Evolutionary conservation across 2,888 invertebrate genomes (phyloP).

Genomic region (Stenodera caucasica): DNA sequence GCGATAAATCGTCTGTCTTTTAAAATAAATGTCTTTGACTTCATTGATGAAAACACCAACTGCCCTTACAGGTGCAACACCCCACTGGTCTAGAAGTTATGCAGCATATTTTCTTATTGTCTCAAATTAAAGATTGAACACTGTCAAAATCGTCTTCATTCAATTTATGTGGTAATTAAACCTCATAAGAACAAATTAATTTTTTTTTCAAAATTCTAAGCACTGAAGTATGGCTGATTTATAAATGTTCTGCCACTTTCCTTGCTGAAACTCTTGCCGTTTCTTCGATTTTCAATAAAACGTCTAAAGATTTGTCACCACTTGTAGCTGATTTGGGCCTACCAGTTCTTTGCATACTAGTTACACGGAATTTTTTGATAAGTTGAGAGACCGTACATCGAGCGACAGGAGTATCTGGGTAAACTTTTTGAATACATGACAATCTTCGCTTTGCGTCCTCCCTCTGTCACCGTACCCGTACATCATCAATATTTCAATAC

Average conservation of each 20-base stretch:
- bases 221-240: conserved; percentile 9
- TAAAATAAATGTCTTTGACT: too few relatives aligned
- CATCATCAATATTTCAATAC: too few relatives aligned
- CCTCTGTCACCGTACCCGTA: conserved; percentile 6
- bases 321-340: conserved; percentile 1
- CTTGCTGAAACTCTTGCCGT: neutral
- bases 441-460: conserved; percentile 6
- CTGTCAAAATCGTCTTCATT: conserved; percentile 10
- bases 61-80: too few relatives aligned
- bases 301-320: conserved; percentile 8
- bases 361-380: conserved; percentile 9
- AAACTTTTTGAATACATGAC: conserved; percentile 8
- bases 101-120: too few relatives aligned
- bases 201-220: conserved; percentile 6
- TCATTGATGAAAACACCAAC: too few relatives aligned
- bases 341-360: neutral
- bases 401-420: conserved; percentile 11
- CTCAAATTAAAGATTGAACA: too few relatives aligned
- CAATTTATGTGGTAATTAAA: neutral
- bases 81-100: too few relatives aligned
- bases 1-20: too few relatives aligned
- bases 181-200: neutral
- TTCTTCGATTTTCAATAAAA: neutral
- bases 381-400: conserved; percentile 1
- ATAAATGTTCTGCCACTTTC: conserved; percentile 1